Percentiles rank a stretch among this genome's conserved stretches.
Evolutionary conservation across 2,888 invertebrate species (phyloP).

Genomic region (Eristalis arbustorum): DNA sequence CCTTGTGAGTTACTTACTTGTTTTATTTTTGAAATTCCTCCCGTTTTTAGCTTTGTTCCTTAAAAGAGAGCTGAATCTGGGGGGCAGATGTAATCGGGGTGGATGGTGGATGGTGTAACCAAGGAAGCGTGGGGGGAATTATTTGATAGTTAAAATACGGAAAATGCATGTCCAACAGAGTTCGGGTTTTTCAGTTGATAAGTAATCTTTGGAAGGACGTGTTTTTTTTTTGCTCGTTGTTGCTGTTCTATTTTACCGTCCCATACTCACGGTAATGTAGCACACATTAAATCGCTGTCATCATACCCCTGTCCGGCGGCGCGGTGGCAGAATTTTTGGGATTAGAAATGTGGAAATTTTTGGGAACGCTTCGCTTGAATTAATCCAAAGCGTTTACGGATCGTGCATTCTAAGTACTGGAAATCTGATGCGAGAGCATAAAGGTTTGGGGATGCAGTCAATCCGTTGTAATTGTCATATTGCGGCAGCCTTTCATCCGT

Average conservation of each 20-base stretch:
- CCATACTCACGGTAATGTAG: constrained; percentile 10
- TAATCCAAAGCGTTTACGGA: constrained; percentile 64
- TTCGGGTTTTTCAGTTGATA: constrained; percentile 60
- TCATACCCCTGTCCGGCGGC: constrained; percentile 25
- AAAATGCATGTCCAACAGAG: constrained; percentile 56
- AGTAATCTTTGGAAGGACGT: constrained; percentile 57
- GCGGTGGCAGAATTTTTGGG: constrained; percentile 10
- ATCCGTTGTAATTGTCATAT: constrained; percentile 68
- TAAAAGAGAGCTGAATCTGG: not conserved
- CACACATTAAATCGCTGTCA: constrained; percentile 57
- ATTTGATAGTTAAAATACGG: constrained; percentile 65
- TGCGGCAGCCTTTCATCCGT: constrained; percentile 68
- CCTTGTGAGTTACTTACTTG: constrained; percentile 61
- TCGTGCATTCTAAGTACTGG: constrained; percentile 38
- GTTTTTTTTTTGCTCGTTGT: constrained; percentile 17
- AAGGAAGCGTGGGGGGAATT: constrained; percentile 28
- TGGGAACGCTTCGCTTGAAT: constrained; percentile 55
- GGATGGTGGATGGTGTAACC: not conserved
- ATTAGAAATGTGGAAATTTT: constrained; percentile 53
- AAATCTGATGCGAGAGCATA: constrained; percentile 20
- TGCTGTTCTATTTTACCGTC: not conserved
- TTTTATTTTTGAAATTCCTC: constrained; percentile 43
- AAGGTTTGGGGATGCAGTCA: constrained; percentile 49
- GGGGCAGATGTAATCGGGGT: not conserved
- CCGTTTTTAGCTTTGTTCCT: constrained; percentile 26